Base-by-base conservation (phyloP, 2,797 vertebrate species). In the Halcyon leucocephala region DNA sequence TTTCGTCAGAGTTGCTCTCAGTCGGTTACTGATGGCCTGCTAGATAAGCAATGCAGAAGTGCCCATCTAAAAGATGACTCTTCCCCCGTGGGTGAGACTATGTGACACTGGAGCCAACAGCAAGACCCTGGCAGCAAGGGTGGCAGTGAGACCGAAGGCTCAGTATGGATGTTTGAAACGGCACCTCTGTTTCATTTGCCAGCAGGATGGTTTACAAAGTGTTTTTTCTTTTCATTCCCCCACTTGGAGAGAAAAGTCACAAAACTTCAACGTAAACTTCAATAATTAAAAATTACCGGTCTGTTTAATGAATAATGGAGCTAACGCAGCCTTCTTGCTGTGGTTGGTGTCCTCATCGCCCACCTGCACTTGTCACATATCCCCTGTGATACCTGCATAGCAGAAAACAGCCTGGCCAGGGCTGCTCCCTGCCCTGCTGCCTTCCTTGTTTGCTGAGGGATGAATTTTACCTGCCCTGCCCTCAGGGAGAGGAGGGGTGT, bases 271-370 rank as follows among this genome's bases (percentile, higher is more conserved):
- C 26, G 29, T 49, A 71, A 65, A 78, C 8, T 9, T 52, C 29
- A 5, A 0, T 21, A 13, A 58, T 22, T 58, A 90, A 71, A 78
- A 74, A 49, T 1, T 19, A 25, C 3, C 0, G 0, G 4, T 62
- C 5, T 82, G 48, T 15, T 92, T 65, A 39, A 54, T 52, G 77
- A 72, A 41, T 5, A n/a, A 46, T 0, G n/a, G 52, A 78, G 46
- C 22, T 20, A 54, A 55, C 2, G 9, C n/a, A 86, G 71, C 33
- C 44, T 21, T 46, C 7, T 55, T 51, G 21, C 48, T 12, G 19
- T 3, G 52, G 5, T 12, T 18, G 12, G 44, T 20, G n/a, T 52
- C 57, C 61, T 52, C 49, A 41, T 16, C 57, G 37, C 17, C 28
- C 81, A 71, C 41, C 70, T 65, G 82, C 73, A 21, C 61, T 77